phyloP scores from a whole-genome alignment of 2,888 invertebrate genomes.

The Drosophila stalkeri region DNA sequence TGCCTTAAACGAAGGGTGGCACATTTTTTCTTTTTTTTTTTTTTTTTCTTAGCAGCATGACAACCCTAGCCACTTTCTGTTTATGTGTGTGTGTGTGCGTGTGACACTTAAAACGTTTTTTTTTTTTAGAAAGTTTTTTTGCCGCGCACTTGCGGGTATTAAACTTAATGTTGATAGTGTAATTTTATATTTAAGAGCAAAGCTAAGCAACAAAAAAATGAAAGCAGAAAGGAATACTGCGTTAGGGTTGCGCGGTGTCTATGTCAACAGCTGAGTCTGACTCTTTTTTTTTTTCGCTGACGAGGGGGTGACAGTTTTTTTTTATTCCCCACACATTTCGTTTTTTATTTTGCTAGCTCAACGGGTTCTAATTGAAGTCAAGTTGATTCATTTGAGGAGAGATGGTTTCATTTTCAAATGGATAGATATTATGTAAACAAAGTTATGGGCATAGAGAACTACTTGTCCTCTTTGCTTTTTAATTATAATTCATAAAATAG shows the following conservation, averaged over 20 bases:
- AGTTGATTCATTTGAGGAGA: conserved; percentile 42
- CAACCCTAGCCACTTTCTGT: conserved; percentile 74
- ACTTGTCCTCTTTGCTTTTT: not conserved
- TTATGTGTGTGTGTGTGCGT: conserved; percentile 49
- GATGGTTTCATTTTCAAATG: not conserved
- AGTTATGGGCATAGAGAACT: not conserved
- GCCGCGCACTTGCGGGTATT: conserved; percentile 77
- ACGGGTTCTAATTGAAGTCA: conserved; percentile 71
- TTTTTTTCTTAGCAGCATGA: conserved; percentile 42
- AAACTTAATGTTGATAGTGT: conserved; percentile 82
- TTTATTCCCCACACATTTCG: conserved; percentile 21
- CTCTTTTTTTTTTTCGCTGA: not conserved
- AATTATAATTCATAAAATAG: conserved; percentile 14
- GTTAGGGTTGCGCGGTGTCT: conserved; percentile 65
- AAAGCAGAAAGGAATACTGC: conserved; percentile 4
- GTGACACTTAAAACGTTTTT: conserved; percentile 76
- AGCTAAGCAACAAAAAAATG: conserved; percentile 33
- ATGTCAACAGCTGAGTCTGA: conserved; percentile 36
- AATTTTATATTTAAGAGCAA: conserved; percentile 78
- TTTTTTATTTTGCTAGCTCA: conserved; percentile 43
- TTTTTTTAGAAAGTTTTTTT: conserved; percentile 36
- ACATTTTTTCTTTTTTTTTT: conserved; percentile 38
- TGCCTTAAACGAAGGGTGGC: conserved; percentile 53
- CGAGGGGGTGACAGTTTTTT: conserved; percentile 47
- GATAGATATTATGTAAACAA: conserved; percentile 10